Base-by-base conservation (phyloP, 2,113 vertebrate genomes). In the Chaetodon auriga region DNA sequence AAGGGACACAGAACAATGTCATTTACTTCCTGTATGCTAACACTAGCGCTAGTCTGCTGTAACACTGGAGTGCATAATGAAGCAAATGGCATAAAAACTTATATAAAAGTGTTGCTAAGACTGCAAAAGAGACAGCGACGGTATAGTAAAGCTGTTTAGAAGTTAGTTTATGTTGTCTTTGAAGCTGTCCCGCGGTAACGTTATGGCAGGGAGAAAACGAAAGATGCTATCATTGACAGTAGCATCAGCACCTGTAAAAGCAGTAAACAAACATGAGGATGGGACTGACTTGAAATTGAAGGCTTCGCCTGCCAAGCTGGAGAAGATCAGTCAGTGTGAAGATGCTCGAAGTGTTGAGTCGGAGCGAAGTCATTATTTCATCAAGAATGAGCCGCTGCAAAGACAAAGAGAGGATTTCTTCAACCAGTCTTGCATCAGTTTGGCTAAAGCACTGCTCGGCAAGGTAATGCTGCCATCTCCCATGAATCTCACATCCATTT, bases 381-480 rank as follows among this genome's bases (percentile, higher is more conserved):
- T 5, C 2, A 57, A 65, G 0, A 64, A 0, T 45, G 80, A 92
- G 12, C 78, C 49, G 49, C 75, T 30, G 0, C 75, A 54, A 57
- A 95, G 84, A 41, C 91, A 97, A 21, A 92, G 92, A 36, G 90
- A 91, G 3, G 94, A 94, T 3, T 99, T 97, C 64, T 99, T 99
- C 83, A 81, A 95, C 57, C 97, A 97, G 61, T 94, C 97, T 0
- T 98, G 97, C 71, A 61, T 96, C 77, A 43, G 68, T 73, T 92
- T 99, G 91, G 97, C 98, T 6, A 97, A 88, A 90, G 96, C 96
- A 0, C 94, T 98, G 48, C 96, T 99, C n/a, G 98, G 98, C 23
- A 97, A 98, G 97, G 97, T 99, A 80, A 57, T 2, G 13, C 16
- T 46, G 23, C 19, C 19, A 38, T 45, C 18, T 68, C 51, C 43